phyloP scores from a whole-genome alignment of 2,797 vertebrate genomes.

The Macroramphosus scolopax region DNA sequence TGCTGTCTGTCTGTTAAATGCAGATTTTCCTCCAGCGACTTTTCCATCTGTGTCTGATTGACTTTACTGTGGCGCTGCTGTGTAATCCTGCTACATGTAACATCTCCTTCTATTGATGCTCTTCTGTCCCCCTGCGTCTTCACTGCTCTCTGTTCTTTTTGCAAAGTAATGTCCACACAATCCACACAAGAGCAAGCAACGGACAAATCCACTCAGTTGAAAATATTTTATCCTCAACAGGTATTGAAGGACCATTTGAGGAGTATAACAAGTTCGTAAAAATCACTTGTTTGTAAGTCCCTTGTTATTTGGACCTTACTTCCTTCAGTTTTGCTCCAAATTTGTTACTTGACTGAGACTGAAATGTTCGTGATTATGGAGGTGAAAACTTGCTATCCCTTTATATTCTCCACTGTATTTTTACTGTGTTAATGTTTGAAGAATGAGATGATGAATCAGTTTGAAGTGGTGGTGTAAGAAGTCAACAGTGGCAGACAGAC shows the following conservation, averaged over 20 bases:
- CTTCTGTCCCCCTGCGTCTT: conserved; percentile 58
- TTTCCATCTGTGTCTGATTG: conserved; percentile 48
- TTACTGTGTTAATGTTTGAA: conserved; percentile 56
- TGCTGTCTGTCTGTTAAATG: no score
- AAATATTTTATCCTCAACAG: conserved; percentile 85
- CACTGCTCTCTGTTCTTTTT: conserved; percentile 70
- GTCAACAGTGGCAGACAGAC: conserved; percentile 44
- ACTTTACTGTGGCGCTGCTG: conserved; percentile 51
- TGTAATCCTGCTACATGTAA: conserved; percentile 55
- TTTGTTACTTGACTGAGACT: conserved; percentile 70
- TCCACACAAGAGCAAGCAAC: conserved; percentile 62
- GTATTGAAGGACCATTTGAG: conserved; percentile 84
- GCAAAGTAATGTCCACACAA: conserved; percentile 72
- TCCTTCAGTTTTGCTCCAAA: conserved; percentile 78
- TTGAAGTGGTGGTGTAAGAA: conserved; percentile 56
- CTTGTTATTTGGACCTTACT: conserved; percentile 81
- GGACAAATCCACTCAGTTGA: conserved; percentile 76
- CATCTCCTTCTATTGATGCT: conserved; percentile 59
- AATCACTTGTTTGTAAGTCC: conserved; percentile 81
- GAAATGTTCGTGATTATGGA: conserved; percentile 71
- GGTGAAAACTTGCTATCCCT: conserved; percentile 68
- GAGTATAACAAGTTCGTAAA: conserved; percentile 82
- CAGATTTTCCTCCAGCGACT: conserved; percentile 29
- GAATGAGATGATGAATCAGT: conserved; percentile 49
- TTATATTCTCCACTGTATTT: conserved; percentile 63